Base-by-base conservation (phyloP, 2,888 invertebrate genomes). In the Hirtodrosophila trivittata region DNA sequence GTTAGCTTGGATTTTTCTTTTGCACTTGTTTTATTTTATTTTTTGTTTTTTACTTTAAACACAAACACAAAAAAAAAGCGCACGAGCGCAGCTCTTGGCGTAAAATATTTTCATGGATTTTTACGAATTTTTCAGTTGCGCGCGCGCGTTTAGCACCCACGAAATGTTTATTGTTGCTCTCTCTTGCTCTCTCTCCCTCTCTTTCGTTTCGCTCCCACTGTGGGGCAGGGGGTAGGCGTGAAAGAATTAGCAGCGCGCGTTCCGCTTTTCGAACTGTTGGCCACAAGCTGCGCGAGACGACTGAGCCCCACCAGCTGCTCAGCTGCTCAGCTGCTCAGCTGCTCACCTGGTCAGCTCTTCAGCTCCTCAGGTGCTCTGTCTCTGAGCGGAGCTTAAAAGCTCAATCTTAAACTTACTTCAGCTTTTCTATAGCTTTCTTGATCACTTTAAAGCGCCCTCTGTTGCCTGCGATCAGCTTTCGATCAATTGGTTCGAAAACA, bases 231-330 rank as follows among this genome's bases (percentile, higher is more conserved):
- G 47, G 51, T 33, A 38, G 56, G 52, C 67, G 46, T 42, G 33
- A 16, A 43, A 49, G 39, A 37, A 12, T n/a, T 41, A 64, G 73
- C 68, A 55, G 77, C 81, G 84, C 81, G 65, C 58, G 56, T 55
- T 68, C 56, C 63, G 67, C 72, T 37, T 49, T 47, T 63, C 32
- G 49, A 60, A 81, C 77, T 75, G 65, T 51, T 67, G 52, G 60
- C 67, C 60, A 75, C 85, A 85, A 84, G 75, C 75, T 77, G 71
- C 78, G 82, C 78, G 75, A 66, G 52, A 54, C 77, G 75, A 78
- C 82, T 85, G 75, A 84, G 60, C 59, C 25, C 14, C 5, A 21
- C 21, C 46, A 38, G 35, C 9, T 49, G 45, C 30, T 25, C 35
- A 50, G 43, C 28, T 14, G 6, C 18, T 21, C 46, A 38, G 35